Base-by-base conservation (phyloP, 2,113 vertebrate species). In the Rafetus swinhoei region DNA sequence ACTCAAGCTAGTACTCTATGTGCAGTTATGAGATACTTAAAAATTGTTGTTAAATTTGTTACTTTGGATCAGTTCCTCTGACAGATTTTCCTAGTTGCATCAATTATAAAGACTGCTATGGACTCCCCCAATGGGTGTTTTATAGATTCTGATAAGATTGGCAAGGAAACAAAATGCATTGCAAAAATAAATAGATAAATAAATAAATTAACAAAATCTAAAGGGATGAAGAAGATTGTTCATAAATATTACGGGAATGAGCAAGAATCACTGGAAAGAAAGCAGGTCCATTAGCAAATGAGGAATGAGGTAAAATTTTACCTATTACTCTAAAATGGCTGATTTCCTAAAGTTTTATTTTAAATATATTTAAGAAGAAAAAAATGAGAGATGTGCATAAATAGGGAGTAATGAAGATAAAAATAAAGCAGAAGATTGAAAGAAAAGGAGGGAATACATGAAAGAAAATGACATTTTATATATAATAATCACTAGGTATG, bases 361-460 rank as follows among this genome's bases (percentile, higher is more conserved):
- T 93, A 52, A 90, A 35, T 57, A 15, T 57, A 7, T 90, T 77
- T 53, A 55, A 87, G 80, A 50, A 93, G 86, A 59, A 81, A 52
- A 29, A 79, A 85, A 53, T 84, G 86, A 87, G 88, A 45, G 74
- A 2, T 90, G 6, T 81, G 81, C 19, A 81, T 81, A 85, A 19
- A 53, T 79, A 16, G 39, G 69, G 39, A 90, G 55, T 89, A 94
- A 88, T 52, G 18, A 85, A 59, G 29, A 18, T 55, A 56, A 45
- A 86, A 90, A 79, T 82, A 94, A 94, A 86, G 82, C 10, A 16
- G 19, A 57, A 81, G 25, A 84, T 91, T 90, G 85, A 85, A 93
- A 91, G 76, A 12, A 86, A 24, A 62, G 57, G 76, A 87, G 77
- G 55, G 81, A 90, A 84, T 80, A 0, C 1, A 53, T 91, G 57